Evolutionary conservation across 2,797 vertebrate genomes (phyloP).

Genomic region (Schizopygopsis malacanthus): DNA sequence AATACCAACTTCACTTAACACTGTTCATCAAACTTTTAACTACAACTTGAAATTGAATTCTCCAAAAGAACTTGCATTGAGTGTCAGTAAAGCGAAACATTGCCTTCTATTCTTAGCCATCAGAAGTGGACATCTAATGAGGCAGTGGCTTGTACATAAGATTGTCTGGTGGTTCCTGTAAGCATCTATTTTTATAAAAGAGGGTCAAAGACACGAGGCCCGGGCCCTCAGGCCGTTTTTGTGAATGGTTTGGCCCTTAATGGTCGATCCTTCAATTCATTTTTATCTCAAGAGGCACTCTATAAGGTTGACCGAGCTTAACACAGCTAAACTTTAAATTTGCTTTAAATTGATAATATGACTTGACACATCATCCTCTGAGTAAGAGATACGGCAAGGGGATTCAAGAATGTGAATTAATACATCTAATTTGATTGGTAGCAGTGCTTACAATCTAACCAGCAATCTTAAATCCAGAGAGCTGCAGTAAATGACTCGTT

Average conservation of each 20-base stretch:
- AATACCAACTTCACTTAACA: constrained; percentile 2
- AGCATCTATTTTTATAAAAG: constrained; percentile 74
- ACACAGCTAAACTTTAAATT: constrained; percentile 8
- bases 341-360: constrained; percentile 25
- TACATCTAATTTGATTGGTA: constrained; percentile 9
- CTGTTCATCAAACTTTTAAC: constrained; percentile 24
- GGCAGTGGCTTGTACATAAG: constrained; percentile 27
- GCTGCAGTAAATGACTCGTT: background rate
- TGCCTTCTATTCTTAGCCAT: constrained; percentile 35
- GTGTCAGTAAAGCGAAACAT: constrained; percentile 39
- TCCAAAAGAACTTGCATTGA: constrained; percentile 9
- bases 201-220: constrained; percentile 63
- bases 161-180: constrained; percentile 64
- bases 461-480: background rate
- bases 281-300: constrained; percentile 34
- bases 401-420: background rate
- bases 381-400: background rate
- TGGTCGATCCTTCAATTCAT: constrained; percentile 32
- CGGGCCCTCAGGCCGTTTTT: constrained; percentile 60
- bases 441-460: background rate
- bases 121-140: constrained; percentile 37
- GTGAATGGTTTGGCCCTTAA: constrained; percentile 54
- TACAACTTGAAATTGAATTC: constrained; percentile 28
- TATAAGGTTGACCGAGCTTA: constrained; percentile 28
- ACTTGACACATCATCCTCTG: constrained; percentile 11